These are phyloP conservation scores for Haliclona indistincta DNA, from an alignment of 37 sponge, comb jelly and placozoan species.

Conservation along the genomic window DNA sequence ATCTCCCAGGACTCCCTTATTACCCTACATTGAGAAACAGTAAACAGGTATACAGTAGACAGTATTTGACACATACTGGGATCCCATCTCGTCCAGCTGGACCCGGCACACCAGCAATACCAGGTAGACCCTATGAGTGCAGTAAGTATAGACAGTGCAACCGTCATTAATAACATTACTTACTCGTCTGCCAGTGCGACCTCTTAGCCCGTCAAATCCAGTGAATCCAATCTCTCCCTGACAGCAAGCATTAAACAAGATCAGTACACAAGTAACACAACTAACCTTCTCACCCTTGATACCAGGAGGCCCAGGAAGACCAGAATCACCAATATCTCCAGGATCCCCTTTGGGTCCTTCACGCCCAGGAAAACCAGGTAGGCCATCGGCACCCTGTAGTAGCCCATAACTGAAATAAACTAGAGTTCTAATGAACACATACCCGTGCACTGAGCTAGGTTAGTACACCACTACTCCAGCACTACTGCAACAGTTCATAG, in stretches of 20 bases:
- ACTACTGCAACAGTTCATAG: neutral
- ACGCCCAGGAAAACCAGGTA: conserved; percentile 3
- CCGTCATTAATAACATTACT: neutral
- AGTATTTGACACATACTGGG: too few relatives aligned
- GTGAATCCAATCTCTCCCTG: neutral
- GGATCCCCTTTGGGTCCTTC: neutral
- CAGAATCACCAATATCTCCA: neutral
- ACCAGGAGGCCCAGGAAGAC: neutral
- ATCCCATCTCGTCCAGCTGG: neutral
- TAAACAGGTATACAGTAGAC: too few relatives aligned
- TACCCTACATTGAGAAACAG: conserved; percentile 1
- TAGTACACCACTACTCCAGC: too few relatives aligned
- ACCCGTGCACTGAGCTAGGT: too few relatives aligned
- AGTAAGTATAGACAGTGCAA: neutral
- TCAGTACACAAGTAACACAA: neutral
- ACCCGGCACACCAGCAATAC: neutral
- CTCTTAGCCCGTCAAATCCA: neutral
- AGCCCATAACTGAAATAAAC: neutral
- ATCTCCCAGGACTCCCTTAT: neutral
- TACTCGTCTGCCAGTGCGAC: neutral
- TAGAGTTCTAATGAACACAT: too few relatives aligned
- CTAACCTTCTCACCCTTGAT: conserved; percentile 1
- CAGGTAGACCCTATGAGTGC: neutral
- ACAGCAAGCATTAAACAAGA: neutral
- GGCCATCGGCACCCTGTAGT: conserved; percentile 1